phyloP scores from a whole-genome alignment of 2,113 vertebrate genomes.

The Dromaius novaehollandiae region DNA sequence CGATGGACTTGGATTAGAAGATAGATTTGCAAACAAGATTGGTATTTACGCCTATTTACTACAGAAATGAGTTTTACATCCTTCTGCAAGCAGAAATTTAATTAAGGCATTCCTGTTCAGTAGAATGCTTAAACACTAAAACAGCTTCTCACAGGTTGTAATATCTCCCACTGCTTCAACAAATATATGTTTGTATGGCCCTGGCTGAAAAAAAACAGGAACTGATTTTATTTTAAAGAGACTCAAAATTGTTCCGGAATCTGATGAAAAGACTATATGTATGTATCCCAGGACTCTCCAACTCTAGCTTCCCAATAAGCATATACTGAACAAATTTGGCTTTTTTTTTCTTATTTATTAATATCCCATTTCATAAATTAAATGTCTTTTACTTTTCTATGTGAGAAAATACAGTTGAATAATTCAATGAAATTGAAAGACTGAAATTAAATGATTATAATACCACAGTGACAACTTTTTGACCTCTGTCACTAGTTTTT shows the following conservation, averaged over 20 bases:
- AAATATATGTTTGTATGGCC: not conserved
- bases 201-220: not conserved
- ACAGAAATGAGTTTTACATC: not conserved
- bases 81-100: not conserved
- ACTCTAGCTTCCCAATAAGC: not conserved
- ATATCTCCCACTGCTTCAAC: not conserved
- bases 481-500: not conserved
- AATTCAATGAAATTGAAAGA: not conserved
- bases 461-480: not conserved
- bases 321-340: not conserved
- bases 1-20: conserved; percentile 8
- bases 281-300: not conserved
- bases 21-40: not conserved
- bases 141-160: not conserved
- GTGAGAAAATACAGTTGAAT: not conserved
- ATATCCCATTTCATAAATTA: not conserved
- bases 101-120: not conserved
- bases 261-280: not conserved
- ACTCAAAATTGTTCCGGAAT: not conserved
- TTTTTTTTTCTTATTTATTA: not conserved
- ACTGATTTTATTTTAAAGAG: not conserved
- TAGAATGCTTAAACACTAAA: not conserved
- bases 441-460: not conserved
- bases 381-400: not conserved
- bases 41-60: not conserved